Percentiles rank a stretch among this genome's conserved stretches.
Evolutionary conservation across 2,113 vertebrate genomes (phyloP).

Genomic region (Galbula dea): DNA sequence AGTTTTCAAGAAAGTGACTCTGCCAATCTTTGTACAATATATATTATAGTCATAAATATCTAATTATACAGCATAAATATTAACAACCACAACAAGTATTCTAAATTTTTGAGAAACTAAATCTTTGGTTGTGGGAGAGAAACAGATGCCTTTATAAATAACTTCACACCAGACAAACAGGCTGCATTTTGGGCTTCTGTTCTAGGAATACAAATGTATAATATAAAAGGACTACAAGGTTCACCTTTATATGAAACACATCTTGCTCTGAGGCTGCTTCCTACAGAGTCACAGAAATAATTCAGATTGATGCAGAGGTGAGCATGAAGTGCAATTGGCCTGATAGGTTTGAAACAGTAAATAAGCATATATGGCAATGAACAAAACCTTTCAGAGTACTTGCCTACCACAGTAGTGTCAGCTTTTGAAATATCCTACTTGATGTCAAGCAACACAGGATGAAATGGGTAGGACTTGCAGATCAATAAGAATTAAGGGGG

Average conservation of each 20-base stretch:
- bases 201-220: neutral
- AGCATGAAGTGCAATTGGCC: neutral
- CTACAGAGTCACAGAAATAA: neutral
- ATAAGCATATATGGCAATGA: neutral
- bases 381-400: neutral
- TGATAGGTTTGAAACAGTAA: neutral
- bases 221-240: neutral
- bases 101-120: neutral
- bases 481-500: neutral
- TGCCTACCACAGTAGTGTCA: neutral
- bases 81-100: neutral
- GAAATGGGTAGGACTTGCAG: neutral
- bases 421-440: neutral
- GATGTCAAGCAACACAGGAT: neutral
- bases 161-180: neutral
- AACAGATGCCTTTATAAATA: neutral
- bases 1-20: neutral
- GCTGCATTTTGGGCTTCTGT: neutral
- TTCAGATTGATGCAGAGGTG: neutral
- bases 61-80: neutral
- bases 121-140: neutral
- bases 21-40: neutral
- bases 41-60: neutral
- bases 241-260: neutral
- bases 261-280: neutral